These are phyloP conservation scores for Pectinophora gossypiella DNA, from an alignment of 1,140 invertebrate species.

Conservation along the genomic window DNA sequence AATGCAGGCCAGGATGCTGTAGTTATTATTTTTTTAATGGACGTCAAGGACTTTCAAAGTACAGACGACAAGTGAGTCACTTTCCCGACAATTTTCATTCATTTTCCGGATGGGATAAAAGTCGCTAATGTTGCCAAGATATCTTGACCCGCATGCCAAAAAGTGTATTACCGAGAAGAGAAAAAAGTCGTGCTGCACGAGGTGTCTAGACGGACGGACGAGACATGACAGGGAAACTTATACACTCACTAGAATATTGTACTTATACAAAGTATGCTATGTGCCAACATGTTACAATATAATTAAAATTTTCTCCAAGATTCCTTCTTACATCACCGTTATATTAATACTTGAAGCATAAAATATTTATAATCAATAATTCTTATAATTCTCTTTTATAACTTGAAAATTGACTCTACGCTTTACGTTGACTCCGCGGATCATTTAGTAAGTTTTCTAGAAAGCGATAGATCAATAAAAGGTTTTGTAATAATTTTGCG, in stretches of 20 bases:
- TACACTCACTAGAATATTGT: neutral
- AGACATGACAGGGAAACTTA: constrained; percentile 32
- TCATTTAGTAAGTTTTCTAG: too few relatives aligned
- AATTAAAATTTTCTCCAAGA: too few relatives aligned
- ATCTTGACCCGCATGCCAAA: constrained; percentile 60
- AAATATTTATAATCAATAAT: too few relatives aligned
- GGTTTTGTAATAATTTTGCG: too few relatives aligned
- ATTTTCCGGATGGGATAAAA: constrained; percentile 61
- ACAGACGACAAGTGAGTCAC: constrained; percentile 32
- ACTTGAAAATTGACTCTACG: too few relatives aligned
- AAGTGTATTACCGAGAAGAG: constrained; percentile 65
- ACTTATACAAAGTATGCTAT: neutral
- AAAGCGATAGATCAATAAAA: too few relatives aligned
- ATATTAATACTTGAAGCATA: too few relatives aligned
- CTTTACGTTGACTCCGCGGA: too few relatives aligned
- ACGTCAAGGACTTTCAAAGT: constrained; percentile 34
- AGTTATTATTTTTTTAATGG: constrained; percentile 27
- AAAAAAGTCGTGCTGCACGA: constrained; percentile 44
- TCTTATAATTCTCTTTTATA: too few relatives aligned
- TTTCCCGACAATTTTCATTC: constrained; percentile 63
- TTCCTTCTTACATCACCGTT: too few relatives aligned
- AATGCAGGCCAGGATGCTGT: constrained; percentile 19
- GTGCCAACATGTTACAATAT: too few relatives aligned
- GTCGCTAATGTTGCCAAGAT: constrained; percentile 55
- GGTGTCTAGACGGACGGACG: constrained; percentile 65